These are phyloP conservation scores for Eupithecia subfuscata DNA, from an alignment of 2,888 invertebrate genomes.

Conservation along the genomic window DNA sequence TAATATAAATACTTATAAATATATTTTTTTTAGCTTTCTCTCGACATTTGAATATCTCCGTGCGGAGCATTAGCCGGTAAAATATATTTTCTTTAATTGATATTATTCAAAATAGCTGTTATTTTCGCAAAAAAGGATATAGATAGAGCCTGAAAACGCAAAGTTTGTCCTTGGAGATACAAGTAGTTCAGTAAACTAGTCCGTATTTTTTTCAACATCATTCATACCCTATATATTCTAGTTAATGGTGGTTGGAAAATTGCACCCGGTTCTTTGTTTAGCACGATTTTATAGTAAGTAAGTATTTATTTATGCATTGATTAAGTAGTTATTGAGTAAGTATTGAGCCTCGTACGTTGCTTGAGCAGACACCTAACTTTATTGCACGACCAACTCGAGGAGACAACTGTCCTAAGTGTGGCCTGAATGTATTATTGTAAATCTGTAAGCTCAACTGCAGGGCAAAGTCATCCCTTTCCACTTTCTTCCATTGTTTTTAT, in stretches of 20 bases:
- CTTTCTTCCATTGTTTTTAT: neutral
- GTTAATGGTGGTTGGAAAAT: neutral
- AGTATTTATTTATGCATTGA: too few species aligned
- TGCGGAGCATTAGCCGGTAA: constrained; percentile 28
- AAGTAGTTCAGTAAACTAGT: neutral
- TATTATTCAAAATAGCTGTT: neutral
- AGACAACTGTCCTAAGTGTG: neutral
- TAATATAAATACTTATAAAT: neutral
- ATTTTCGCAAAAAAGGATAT: neutral
- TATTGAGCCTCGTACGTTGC: neutral
- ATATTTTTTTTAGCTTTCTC: constrained; percentile 45
- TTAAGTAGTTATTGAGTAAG: neutral
- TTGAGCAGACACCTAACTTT: neutral
- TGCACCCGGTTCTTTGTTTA: neutral
- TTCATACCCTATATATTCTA: neutral
- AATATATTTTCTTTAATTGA: constrained; percentile 4
- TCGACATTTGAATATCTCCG: constrained; percentile 38
- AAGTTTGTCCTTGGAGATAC: neutral
- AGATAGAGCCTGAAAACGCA: neutral
- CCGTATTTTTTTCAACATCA: neutral
- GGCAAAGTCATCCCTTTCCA: neutral
- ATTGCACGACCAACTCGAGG: neutral
- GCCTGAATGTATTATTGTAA: neutral
- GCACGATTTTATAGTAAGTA: neutral
- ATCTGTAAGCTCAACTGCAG: too few species aligned